phyloP scores from a whole-genome alignment of 2,113 vertebrate species.

The Lontra canadensis region DNA sequence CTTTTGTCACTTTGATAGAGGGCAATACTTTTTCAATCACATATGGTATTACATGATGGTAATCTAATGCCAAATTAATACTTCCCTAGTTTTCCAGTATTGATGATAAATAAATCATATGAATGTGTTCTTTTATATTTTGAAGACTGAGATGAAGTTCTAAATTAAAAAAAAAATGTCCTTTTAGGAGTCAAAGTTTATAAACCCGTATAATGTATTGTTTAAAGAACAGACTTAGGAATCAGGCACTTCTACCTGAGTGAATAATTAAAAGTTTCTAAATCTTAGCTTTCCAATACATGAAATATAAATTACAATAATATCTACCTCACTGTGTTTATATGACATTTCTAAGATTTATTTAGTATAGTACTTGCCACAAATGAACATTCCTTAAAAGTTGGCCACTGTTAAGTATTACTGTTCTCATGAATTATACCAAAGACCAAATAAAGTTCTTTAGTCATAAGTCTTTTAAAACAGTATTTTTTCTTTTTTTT shows the following conservation, averaged over 20 bases:
- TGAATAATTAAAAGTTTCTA: conserved; percentile 24
- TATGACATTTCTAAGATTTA: not conserved
- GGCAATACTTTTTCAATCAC: conserved; percentile 52
- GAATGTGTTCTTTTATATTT: not conserved
- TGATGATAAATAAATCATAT: conserved; percentile 40
- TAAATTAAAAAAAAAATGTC: not conserved
- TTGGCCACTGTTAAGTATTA: not conserved
- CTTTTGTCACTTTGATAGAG: conserved; percentile 55
- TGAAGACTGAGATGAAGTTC: not conserved
- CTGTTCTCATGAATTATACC: not conserved
- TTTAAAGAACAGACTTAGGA: not conserved
- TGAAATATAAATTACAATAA: not conserved
- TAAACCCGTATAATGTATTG: not conserved
- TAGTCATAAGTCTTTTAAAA: not conserved
- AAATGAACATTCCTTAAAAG: conserved; percentile 1
- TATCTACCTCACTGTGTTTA: not conserved
- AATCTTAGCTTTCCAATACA: not conserved
- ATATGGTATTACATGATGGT: conserved; percentile 16
- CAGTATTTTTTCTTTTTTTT: not conserved
- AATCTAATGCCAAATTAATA: conserved; percentile 36
- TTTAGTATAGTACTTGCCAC: not conserved
- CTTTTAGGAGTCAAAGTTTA: not conserved
- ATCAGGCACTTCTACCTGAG: not conserved
- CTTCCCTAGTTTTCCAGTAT: conserved; percentile 37
- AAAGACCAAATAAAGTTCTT: not conserved